A percentile compares a stretch with the other conserved stretches of the same genome.
Evolutionary conservation across 2,888 invertebrate genomes (phyloP).

Genomic region (Iselma pallidipennis): DNA sequence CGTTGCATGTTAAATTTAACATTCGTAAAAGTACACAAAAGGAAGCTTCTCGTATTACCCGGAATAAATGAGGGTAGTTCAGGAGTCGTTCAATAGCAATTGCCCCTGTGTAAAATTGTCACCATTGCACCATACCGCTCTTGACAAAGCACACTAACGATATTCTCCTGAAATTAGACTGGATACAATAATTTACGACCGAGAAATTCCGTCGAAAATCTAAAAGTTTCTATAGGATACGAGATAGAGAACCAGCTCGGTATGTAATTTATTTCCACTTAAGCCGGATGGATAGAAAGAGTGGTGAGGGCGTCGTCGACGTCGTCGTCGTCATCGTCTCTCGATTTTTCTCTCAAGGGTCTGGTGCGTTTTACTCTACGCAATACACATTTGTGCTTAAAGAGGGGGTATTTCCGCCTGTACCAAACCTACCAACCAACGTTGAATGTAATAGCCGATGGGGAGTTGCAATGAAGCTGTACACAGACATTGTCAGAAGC

Average conservation of each 20-base stretch:
- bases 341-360: slow-evolving; percentile 14
- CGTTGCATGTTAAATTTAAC: no score
- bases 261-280: slow-evolving; percentile 39
- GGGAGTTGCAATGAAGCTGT: slow-evolving; percentile 40
- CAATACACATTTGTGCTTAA: background rate
- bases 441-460: slow-evolving; percentile 23
- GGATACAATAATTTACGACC: slow-evolving; percentile 35
- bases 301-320: background rate
- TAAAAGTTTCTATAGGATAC: slow-evolving; percentile 33
- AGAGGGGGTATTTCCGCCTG: no score
- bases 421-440: no score
- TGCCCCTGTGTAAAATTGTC: no score
- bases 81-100: no score
- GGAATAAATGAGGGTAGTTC: no score
- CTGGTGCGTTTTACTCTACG: background rate
- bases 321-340: background rate
- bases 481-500: slow-evolving; percentile 43
- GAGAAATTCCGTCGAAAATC: slow-evolving; percentile 34
- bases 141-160: slow-evolving; percentile 3
- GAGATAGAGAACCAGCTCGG: slow-evolving; percentile 16
- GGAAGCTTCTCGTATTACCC: no score
- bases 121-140: background rate
- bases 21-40: no score
- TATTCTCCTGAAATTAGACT: slow-evolving; percentile 30
- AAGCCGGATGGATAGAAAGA: slow-evolving; percentile 25